phyloP scores from a whole-genome alignment of 1,140 invertebrate genomes.

The Physella acuta region DNA sequence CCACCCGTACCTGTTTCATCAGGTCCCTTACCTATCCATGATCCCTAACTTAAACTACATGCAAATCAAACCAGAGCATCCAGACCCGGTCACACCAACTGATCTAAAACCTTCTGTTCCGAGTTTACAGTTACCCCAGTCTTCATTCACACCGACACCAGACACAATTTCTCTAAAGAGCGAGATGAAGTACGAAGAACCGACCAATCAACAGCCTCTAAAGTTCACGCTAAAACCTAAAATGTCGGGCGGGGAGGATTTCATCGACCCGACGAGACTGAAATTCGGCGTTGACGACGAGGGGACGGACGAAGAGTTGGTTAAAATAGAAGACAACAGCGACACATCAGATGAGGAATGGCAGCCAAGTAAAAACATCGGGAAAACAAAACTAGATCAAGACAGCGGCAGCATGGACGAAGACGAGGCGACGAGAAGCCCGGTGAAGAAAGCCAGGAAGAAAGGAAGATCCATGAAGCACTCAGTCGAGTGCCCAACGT shows the following conservation, averaged over 20 bases:
- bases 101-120: background rate
- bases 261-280: conserved; percentile 19
- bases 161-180: background rate
- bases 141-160: background rate
- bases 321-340: background rate
- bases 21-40: background rate
- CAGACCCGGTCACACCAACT: background rate
- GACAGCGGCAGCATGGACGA: background rate
- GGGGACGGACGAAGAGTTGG: background rate
- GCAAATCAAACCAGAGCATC: background rate
- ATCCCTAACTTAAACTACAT: background rate
- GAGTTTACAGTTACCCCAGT: background rate
- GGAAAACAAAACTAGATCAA: background rate
- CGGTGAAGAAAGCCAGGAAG: too few relatives aligned
- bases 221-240: background rate
- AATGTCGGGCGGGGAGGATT: background rate
- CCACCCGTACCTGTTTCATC: background rate
- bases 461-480: background rate
- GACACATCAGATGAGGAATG: conserved; percentile 23
- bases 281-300: conserved; percentile 20
- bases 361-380: background rate
- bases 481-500: conserved; percentile 4
- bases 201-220: background rate
- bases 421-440: background rate
- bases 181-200: background rate